These are phyloP conservation scores for Aegotheles bennettii DNA, from an alignment of 2,113 vertebrate genomes.

Conservation along the genomic window DNA sequence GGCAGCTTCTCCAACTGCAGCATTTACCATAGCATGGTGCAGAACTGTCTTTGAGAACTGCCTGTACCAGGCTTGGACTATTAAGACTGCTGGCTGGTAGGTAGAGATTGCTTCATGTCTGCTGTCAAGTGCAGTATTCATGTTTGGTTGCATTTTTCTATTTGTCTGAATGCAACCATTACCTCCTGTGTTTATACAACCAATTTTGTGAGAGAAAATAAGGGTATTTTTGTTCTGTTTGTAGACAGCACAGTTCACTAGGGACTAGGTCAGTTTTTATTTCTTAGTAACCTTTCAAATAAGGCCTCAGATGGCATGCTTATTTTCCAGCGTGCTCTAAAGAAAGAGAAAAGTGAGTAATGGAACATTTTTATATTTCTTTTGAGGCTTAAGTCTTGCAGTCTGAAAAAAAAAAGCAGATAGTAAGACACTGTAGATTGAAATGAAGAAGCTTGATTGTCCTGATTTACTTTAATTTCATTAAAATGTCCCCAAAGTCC, in stretches of 20 bases:
- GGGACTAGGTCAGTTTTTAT: conserved; percentile 46
- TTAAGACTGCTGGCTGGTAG: not conserved
- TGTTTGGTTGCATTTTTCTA: not conserved
- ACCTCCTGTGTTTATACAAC: not conserved
- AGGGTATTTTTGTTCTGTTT: conserved; percentile 51
- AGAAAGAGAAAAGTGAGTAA: conserved; percentile 34
- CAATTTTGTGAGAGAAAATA: not conserved
- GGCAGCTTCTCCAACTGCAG: not conserved
- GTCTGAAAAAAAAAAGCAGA: not conserved
- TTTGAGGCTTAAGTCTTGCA: not conserved
- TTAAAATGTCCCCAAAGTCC: not conserved
- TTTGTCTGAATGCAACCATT: not conserved
- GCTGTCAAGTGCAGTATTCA: not conserved
- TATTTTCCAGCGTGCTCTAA: conserved; percentile 28
- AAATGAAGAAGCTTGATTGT: not conserved
- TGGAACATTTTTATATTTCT: conserved; percentile 35
- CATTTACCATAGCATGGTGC: rapidly evolving
- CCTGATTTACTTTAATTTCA: not conserved
- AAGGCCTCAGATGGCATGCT: not conserved
- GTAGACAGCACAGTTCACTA: not conserved
- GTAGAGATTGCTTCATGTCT: not conserved
- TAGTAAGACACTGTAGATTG: not conserved
- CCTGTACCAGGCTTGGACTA: rapidly evolving
- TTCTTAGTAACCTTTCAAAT: conserved; percentile 42
- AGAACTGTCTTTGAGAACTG: not conserved